Evolutionary conservation across 2,113 vertebrate species (phyloP), one percentile per base, ranked within the genome.

Genomic region (Melanostigma gelatinosum): DNA sequence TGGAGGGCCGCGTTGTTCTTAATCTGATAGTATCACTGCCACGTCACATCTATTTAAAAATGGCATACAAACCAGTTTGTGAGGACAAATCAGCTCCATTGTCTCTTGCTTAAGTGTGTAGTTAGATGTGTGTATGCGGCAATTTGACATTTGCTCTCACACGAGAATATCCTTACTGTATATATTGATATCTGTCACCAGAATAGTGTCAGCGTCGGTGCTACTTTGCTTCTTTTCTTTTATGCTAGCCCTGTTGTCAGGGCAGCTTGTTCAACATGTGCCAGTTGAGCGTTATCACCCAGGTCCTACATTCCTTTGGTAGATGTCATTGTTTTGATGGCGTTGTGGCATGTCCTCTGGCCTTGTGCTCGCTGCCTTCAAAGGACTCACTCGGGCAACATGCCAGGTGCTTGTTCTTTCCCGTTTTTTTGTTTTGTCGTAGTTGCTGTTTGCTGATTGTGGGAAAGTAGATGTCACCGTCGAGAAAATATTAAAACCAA

Each of bases 301-400:
- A 62, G 85, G 82, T 89, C 72, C 85, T 32, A 87, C 92, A 93
- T 94, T 94, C 93, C 91, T 91, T 82, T 78, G 34, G 79, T 55
- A 71, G 72, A 86, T 87, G 84, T 89, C 90, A 92, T 66, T 82
- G 84, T 84, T 90, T 89, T 89, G 83, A 85, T 74, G 86, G 72
- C 85, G 90, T 93, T 83, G 69, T 77, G 52, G 87, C 87, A 76
- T 80, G 89, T 88, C 84, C 86, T 78, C 75, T 85, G 79, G 75
- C 81, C 84, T 91, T 64, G 40, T 83, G 77, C 72, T 61, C 15
- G 20, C 74, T 57, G 71, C 68, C 87, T 91, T 91, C 78, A 87
- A 91, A 90, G 78, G 77, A 29, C 77, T 57, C 42, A 9, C n/a
- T 66, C 68, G 54, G 76, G 82, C 80, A 87, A 71, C 52, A 16